Base-by-base conservation (phyloP, 2,113 vertebrate genomes). In the Prionailurus viverrinus region DNA sequence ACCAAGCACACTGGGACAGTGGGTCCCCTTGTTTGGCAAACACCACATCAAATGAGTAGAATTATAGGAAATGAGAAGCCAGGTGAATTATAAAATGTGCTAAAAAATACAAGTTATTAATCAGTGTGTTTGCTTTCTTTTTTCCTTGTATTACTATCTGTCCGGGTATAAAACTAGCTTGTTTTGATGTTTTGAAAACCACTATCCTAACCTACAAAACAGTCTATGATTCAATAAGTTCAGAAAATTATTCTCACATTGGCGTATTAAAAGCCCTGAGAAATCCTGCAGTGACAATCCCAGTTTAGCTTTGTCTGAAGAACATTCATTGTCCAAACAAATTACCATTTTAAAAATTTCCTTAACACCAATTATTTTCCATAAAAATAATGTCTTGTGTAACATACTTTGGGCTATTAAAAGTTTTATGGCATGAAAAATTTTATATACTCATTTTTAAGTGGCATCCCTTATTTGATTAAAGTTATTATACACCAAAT, bases 111-210 rank as follows among this genome's bases (percentile, higher is more conserved):
- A 29, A 90, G 16, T 45, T 94, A 87, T 48, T 73, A 11, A 41
- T 7, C 12, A 33, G 2, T 4, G 51, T 21, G 2, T 12, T 91
- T 33, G 3, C 19, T 55, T 92, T 18, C 16, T 7, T 36, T 94
- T 66, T 80, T 66, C 7, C 23, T 83, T 33, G 80, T 36, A 45
- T 87, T 55, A 29, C 7, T 33, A 4, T 13, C 18, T 79, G 15
- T 61, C 10, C 19, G 51, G 11, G 2, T 91, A 1, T 53, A 82
- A 96, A 86, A 66, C 16, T 29, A 61, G 29, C 29, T 53, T 55
- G 14, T 66, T 48, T 96, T 90, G 16, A 7, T 76, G 33, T 41
- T 78, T 74, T 66, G 76, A 69, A 92, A 94, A 80, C 19, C 16
- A 82, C 2, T 61, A 25, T 68, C 5, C 1, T 48, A 6, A 27